These are phyloP conservation scores for Loriculus beryllinus DNA, from an alignment of 2,797 vertebrate species.

Conservation along the genomic window DNA sequence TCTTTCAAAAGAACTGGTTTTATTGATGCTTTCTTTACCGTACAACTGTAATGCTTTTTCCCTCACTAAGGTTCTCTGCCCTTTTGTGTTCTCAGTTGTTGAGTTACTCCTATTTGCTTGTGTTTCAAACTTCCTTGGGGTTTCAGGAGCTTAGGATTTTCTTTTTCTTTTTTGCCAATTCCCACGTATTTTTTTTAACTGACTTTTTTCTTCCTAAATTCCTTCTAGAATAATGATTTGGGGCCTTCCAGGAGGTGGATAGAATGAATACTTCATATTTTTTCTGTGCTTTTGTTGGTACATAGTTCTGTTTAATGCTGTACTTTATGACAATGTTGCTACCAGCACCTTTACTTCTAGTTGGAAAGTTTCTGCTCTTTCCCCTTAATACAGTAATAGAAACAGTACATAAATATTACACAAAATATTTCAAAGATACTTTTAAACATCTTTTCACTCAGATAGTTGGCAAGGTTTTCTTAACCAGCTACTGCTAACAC, in stretches of 20 bases:
- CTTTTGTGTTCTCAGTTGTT: not conserved
- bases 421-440: not conserved
- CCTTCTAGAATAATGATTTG: not conserved
- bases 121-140: not conserved
- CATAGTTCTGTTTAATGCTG: not conserved
- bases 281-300: not conserved
- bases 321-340: not conserved
- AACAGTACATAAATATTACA: not conserved
- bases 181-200: not conserved
- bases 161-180: not conserved
- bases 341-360: not conserved
- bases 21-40: not conserved
- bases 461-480: not conserved
- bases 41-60: not conserved
- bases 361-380: not conserved
- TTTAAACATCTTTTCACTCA: not conserved
- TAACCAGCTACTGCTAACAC: not conserved
- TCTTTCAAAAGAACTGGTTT: not conserved
- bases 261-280: not conserved
- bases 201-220: not conserved
- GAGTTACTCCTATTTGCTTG: not conserved
- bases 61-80: not conserved
- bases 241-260: not conserved
- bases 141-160: not conserved
- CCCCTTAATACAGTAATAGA: not conserved